phyloP scores from a whole-genome alignment of 2,888 invertebrate species.

The Scaptomyza tumidula region DNA sequence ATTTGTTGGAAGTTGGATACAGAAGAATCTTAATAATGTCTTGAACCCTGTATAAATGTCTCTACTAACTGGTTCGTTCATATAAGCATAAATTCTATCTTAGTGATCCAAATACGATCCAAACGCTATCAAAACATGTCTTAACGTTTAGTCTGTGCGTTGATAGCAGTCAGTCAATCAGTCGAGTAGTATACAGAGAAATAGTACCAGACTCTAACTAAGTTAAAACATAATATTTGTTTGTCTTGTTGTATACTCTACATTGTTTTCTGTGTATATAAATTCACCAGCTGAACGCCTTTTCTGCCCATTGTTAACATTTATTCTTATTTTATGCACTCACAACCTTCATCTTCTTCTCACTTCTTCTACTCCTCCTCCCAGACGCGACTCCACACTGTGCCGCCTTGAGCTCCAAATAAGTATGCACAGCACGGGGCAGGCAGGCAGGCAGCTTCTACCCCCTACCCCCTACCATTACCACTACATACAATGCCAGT shows the following conservation, averaged over 20 bases:
- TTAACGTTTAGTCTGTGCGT: not conserved
- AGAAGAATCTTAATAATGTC: no score
- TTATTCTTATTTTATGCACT: conserved; percentile 80
- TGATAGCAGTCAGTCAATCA: no score
- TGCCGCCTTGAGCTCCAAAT: conserved; percentile 72
- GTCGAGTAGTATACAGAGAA: no score
- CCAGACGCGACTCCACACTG: conserved; percentile 18
- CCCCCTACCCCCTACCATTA: not conserved
- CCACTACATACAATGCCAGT: conserved; percentile 5
- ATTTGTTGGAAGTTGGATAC: no score
- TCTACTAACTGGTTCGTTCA: no score
- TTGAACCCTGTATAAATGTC: no score
- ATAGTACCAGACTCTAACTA: no score
- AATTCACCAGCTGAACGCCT: conserved; percentile 63
- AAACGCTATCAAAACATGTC: not conserved
- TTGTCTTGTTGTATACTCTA: no score
- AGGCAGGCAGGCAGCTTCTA: conserved; percentile 43
- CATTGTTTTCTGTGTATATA: conserved; percentile 7
- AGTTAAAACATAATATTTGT: no score
- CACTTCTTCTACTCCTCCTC: not conserved
- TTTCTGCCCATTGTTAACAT: conserved; percentile 78
- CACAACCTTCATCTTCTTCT: conserved; percentile 34
- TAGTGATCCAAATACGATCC: no score
- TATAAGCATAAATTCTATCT: no score
- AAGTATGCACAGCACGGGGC: conserved; percentile 80